Conservation (phyloP, 2,113 vertebrate species). For the Notothenia rossii region DNA sequence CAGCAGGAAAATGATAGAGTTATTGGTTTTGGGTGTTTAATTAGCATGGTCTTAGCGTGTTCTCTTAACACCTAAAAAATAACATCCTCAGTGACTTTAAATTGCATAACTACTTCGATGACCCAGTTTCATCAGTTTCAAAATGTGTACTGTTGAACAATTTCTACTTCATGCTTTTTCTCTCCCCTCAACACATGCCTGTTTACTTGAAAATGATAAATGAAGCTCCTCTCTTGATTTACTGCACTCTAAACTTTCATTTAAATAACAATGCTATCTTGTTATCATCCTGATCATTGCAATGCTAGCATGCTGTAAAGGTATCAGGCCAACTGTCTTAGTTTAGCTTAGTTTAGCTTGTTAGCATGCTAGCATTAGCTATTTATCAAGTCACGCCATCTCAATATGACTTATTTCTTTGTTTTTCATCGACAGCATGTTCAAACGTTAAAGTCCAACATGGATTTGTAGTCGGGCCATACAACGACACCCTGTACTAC, state of each 20-base stretch:
- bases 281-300: background rate
- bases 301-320: background rate
- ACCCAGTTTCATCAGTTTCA: background rate
- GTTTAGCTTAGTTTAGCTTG: background rate
- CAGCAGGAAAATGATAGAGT: background rate
- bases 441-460: accelerated
- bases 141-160: background rate
- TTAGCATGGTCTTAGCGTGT: background rate
- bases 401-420: background rate
- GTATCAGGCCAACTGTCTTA: background rate
- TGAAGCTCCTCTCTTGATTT: background rate
- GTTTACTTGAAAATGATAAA: background rate
- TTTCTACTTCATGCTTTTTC: background rate
- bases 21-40: background rate
- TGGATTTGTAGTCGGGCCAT: constrained; percentile 32
- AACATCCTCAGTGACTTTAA: background rate
- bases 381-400: background rate
- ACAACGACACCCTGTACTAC: constrained; percentile 23
- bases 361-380: background rate
- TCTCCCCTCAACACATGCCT: background rate
- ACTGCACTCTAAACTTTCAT: background rate
- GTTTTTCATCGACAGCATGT: constrained; percentile 6
- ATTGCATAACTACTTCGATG: background rate
- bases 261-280: background rate
- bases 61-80: background rate